phyloP scores from a whole-genome alignment of 2,888 invertebrate species.

The Dugesia japonica region DNA sequence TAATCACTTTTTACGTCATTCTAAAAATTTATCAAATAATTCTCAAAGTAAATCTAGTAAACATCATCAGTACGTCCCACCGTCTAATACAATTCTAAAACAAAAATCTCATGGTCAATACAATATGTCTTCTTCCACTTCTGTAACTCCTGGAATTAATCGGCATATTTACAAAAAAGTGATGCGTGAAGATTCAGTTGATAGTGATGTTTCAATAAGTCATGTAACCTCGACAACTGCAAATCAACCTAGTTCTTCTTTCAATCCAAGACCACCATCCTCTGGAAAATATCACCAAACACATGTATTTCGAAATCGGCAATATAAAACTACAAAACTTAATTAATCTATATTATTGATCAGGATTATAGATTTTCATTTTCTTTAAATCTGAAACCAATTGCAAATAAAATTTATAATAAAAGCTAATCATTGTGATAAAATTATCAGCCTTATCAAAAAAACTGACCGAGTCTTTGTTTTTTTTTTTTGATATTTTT shows the following conservation, averaged over 20 bases:
- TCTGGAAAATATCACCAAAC: not conserved
- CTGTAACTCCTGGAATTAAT: not conserved
- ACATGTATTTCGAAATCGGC: not conserved
- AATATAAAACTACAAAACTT: not conserved
- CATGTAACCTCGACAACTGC: not conserved
- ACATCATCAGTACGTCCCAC: not conserved
- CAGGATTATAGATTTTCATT: not conserved
- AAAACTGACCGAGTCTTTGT: not conserved
- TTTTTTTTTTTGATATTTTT: slow-evolving; percentile 9
- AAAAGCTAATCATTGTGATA: too few species aligned
- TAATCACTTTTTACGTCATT: not conserved
- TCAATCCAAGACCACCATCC: not conserved
- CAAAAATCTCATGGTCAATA: not conserved
- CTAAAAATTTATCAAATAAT: not conserved
- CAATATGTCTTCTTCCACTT: not conserved
- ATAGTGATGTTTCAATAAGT: not conserved
- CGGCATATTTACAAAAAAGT: slow-evolving; percentile 7
- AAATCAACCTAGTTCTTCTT: not conserved
- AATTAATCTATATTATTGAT: not conserved
- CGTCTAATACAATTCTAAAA: not conserved
- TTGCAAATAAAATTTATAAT: too few species aligned
- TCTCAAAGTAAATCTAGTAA: not conserved
- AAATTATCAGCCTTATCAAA: not conserved
- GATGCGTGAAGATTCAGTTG: not conserved
- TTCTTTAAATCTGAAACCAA: not conserved